Percentiles rank a stretch among this genome's conserved stretches.
phyloP scores from a whole-genome alignment of 2,797 vertebrate species.

The Taeniopygia guttata region DNA sequence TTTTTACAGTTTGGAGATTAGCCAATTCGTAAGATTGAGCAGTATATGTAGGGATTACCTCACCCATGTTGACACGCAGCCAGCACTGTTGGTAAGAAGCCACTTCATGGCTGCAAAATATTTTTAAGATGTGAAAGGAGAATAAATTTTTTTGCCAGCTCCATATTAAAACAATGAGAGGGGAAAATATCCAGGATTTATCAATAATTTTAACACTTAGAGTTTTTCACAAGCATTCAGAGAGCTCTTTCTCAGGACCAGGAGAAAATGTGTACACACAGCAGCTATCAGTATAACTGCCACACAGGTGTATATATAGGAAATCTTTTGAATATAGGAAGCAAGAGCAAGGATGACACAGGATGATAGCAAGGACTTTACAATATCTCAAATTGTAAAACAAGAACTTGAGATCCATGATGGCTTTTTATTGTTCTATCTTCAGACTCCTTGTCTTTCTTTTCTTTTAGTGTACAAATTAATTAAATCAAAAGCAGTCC shows the following conservation, averaged over 20 bases:
- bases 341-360: too few species aligned
- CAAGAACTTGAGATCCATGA: rapidly evolving
- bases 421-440: not conserved
- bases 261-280: not conserved
- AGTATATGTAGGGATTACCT: slow-evolving; percentile 12
- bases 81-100: slow-evolving; percentile 11
- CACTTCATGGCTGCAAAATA: not conserved
- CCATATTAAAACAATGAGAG: not conserved
- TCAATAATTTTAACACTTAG: not conserved
- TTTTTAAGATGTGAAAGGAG: not conserved
- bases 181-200: not conserved
- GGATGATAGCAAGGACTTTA: not conserved
- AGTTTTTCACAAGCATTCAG: not conserved
- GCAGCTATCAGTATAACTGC: not conserved
- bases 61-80: slow-evolving; percentile 2
- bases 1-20: slow-evolving; percentile 19
- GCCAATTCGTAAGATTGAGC: not conserved
- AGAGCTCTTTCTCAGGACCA: not conserved
- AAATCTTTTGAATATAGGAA: not conserved
- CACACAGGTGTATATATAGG: not conserved
- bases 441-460: not conserved
- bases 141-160: not conserved
- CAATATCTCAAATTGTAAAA: not conserved
- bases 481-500: not conserved
- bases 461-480: not conserved